Evolutionary conservation across 2,113 vertebrate genomes (phyloP).

Genomic region (Cricetomys ansorgei): DNA sequence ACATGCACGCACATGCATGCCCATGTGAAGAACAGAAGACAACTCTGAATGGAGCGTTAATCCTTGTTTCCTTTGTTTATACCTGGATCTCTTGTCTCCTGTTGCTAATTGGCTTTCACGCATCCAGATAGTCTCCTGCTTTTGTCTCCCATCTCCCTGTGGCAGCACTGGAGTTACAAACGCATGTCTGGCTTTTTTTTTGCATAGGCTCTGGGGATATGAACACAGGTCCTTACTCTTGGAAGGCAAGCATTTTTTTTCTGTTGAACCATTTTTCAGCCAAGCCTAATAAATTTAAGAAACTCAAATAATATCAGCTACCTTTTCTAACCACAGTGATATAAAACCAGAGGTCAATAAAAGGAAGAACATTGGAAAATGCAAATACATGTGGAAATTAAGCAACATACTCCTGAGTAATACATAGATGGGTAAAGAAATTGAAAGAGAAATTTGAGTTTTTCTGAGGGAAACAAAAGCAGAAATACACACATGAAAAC

Average conservation of each 20-base stretch:
- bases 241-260: background rate
- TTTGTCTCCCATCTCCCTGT: background rate
- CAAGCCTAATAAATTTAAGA: background rate
- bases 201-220: background rate
- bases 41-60: background rate
- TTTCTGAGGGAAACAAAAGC: background rate
- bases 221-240: background rate
- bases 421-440: background rate
- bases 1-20: too few species aligned
- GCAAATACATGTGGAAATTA: background rate
- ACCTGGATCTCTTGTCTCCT: background rate
- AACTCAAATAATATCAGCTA: background rate
- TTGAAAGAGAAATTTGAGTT: background rate
- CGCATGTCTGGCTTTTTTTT: background rate
- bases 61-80: background rate
- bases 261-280: background rate
- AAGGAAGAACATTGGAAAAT: background rate
- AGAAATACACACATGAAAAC: background rate
- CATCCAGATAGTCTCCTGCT: background rate
- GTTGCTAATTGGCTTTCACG: background rate
- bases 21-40: background rate
- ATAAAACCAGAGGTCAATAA: background rate
- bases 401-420: background rate
- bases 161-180: background rate
- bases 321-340: background rate